These are phyloP conservation scores for Drosophila setifemur DNA, from an alignment of 1,140 invertebrate species.

Conservation along the genomic window DNA sequence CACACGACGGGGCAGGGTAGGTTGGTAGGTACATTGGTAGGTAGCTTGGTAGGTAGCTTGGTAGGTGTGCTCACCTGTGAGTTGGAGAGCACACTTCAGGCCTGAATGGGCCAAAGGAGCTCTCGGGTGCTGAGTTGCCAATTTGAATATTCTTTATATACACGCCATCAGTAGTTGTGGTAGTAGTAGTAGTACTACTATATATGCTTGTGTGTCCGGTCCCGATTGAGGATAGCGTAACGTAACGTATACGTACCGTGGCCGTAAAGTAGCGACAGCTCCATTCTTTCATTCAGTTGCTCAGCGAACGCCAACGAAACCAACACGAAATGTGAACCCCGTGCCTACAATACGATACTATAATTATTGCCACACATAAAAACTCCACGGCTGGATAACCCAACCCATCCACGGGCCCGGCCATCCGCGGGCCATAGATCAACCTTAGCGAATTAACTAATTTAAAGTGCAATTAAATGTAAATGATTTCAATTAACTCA, in stretches of 20 bases:
- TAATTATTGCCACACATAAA: slow-evolving; percentile 9
- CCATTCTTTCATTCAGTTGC: slow-evolving; percentile 52
- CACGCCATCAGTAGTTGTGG: slow-evolving; percentile 24
- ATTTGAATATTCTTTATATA: slow-evolving; percentile 73
- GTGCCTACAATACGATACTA: slow-evolving; percentile 14
- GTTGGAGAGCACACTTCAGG: slow-evolving; percentile 14
- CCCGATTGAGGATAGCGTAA: slow-evolving; percentile 58
- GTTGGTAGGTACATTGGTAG: too few relatives aligned
- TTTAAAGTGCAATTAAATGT: slow-evolving; percentile 79
- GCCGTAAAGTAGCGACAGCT: slow-evolving; percentile 28
- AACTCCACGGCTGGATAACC: too few relatives aligned
- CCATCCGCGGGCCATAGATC: slow-evolving; percentile 18
- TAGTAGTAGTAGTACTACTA: neutral
- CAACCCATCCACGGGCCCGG: neutral
- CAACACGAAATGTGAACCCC: slow-evolving; percentile 49
- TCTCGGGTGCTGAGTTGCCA: slow-evolving; percentile 53
- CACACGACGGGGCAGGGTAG: neutral
- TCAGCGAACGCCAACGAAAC: slow-evolving; percentile 66
- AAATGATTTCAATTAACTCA: slow-evolving; percentile 77
- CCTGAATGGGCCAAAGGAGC: slow-evolving; percentile 14
- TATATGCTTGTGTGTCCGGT: slow-evolving; percentile 32
- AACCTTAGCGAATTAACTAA: slow-evolving; percentile 65
- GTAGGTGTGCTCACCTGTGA: slow-evolving; percentile 6
- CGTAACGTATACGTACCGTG: slow-evolving; percentile 46
- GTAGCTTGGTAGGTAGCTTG: too few relatives aligned